Percentiles rank a stretch among this genome's conserved stretches.
These are phyloP conservation scores for Dysdera silvatica DNA, from an alignment of 1,140 invertebrate genomes.

Conservation along the genomic window DNA sequence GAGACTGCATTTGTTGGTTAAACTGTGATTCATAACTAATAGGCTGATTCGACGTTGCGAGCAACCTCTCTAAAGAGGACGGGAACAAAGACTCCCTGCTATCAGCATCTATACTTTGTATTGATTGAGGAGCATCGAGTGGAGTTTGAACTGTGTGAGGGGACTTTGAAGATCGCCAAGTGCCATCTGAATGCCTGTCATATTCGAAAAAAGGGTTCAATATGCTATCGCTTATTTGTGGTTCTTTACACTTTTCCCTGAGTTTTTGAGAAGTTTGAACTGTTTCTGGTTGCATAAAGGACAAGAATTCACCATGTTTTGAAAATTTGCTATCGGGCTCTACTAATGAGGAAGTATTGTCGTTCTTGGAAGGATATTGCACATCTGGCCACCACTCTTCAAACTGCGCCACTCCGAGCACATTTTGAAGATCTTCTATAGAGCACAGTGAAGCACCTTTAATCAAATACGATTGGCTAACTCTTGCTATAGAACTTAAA, in stretches of 20 bases:
- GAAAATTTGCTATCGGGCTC: neutral
- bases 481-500: conserved; percentile 87
- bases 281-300: neutral
- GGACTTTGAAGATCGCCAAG: neutral
- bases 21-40: too few species aligned
- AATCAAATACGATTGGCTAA: conserved; percentile 80
- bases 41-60: conserved; percentile 12
- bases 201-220: conserved; percentile 13
- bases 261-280: conserved; percentile 11
- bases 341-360: neutral
- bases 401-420: conserved; percentile 75
- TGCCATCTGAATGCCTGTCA: conserved; percentile 12
- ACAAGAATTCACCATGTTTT: neutral
- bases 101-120: conserved; percentile 5
- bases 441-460: conserved; percentile 78
- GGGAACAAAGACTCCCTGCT: conserved; percentile 15
- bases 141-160: neutral
- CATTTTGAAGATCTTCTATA: conserved; percentile 79
- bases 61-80: conserved; percentile 13
- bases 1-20: too few species aligned
- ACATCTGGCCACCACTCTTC: conserved; percentile 74
- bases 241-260: conserved; percentile 23
- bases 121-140: neutral
- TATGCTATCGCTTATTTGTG: conserved; percentile 17
- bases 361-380: conserved; percentile 11